These are phyloP conservation scores for Spinus pinus DNA, from an alignment of 2,797 vertebrate genomes.

Conservation along the genomic window DNA sequence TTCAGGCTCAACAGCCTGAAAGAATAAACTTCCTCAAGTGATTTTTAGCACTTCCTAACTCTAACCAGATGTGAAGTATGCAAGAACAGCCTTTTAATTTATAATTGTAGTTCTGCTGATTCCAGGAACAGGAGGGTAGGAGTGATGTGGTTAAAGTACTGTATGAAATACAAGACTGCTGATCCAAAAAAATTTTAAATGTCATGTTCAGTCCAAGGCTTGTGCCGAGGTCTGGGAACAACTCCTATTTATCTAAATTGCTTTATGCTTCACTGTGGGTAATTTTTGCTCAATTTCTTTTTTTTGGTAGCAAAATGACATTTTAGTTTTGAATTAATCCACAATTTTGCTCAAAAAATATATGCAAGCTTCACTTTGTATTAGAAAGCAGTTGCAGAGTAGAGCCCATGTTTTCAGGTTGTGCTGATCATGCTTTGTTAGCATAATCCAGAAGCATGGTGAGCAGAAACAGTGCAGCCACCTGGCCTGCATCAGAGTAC, in stretches of 20 bases:
- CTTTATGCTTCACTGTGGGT: not conserved
- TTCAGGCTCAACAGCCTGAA: not conserved
- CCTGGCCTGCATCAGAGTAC: not conserved
- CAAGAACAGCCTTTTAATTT: constrained; percentile 10
- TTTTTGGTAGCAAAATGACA: not conserved
- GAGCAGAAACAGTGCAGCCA: not conserved
- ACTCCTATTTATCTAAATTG: not conserved
- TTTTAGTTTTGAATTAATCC: not conserved
- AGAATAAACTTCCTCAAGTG: not conserved
- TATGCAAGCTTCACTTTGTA: not conserved
- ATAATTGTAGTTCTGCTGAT: not conserved
- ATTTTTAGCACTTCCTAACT: constrained; percentile 1
- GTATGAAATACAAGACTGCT: not conserved
- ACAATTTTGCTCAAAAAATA: not conserved
- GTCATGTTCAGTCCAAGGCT: not conserved
- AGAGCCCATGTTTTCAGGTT: not conserved
- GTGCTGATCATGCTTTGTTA: rapidly evolving
- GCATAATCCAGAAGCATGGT: not conserved
- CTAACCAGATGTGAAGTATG: constrained; percentile 11
- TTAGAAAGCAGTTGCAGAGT: not conserved
- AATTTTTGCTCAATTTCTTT: not conserved
- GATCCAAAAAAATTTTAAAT: constrained; percentile 23
- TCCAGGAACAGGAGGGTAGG: not conserved
- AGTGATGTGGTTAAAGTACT: not conserved
- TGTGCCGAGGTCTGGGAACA: not conserved